A percentile compares a stretch with the other conserved stretches of the same genome.
Evolutionary conservation across 2,797 vertebrate genomes (phyloP).

Genomic region (Poeciliopsis paucimaculata): DNA sequence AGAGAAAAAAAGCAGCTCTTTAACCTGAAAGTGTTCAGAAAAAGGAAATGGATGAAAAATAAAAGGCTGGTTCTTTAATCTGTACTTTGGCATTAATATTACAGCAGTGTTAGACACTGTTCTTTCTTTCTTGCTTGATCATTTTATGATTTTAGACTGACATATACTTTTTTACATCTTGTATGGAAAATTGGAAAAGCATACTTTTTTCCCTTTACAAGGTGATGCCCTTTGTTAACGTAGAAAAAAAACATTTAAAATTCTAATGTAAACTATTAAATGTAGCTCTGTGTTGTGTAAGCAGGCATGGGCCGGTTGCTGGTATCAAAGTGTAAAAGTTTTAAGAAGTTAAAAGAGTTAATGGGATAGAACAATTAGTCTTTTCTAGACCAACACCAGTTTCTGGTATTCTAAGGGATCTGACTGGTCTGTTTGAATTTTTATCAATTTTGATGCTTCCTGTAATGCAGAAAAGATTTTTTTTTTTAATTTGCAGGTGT

Average conservation of each 20-base stretch:
- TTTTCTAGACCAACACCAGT: not conserved
- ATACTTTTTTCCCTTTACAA: not conserved
- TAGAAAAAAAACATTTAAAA: not conserved
- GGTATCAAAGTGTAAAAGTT: not conserved
- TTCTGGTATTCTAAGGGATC: not conserved
- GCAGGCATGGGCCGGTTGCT: not conserved
- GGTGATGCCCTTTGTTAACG: not conserved
- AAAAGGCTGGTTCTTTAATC: not conserved
- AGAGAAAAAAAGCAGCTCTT: not conserved
- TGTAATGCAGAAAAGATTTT: not conserved
- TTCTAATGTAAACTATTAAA: not conserved
- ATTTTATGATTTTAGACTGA: not conserved
- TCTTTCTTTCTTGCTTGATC: not conserved
- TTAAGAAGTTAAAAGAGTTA: not conserved
- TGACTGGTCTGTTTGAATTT: not conserved
- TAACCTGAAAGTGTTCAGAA: not conserved
- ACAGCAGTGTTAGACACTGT: not conserved
- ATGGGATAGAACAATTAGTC: not conserved
- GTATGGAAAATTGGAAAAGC: not conserved
- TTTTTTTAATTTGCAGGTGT: not conserved
- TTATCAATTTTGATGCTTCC: not conserved
- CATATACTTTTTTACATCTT: not conserved
- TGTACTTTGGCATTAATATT: not conserved
- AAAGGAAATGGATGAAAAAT: not conserved
- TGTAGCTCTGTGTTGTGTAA: not conserved